Evolutionary conservation across 2,113 vertebrate species (phyloP), one percentile per base, ranked within the genome.

Genomic region (Grantiella picta): DNA sequence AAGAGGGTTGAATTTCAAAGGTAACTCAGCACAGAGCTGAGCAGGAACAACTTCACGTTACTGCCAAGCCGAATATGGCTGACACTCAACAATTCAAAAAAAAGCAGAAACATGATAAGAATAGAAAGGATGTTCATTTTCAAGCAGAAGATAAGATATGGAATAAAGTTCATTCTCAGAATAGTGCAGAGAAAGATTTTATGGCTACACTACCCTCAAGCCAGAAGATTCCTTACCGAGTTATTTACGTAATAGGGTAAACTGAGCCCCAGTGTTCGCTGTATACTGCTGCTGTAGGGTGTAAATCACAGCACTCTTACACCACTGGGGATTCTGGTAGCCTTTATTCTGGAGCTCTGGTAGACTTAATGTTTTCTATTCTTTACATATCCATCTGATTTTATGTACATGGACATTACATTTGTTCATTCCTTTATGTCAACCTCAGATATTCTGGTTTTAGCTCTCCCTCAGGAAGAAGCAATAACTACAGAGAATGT

Each of bases 121-220:
- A 97, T 91, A 98, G 96, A 97, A 97, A 97, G 97, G 98, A 98
- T 98, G 98, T 98, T 98, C 97, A 97, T 97, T 98, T 98, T 97
- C 97, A 97, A 97, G 96, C 94, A 66, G 81, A 65, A 98, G 98
- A 98, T 98, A 98, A 98, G 97, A 98, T 96, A 96, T 70, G 84
- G 97, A 97, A 97, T 98, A 97, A 97, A 97, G 97, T 97, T 98
- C 96, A 95, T 92, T 97, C 95, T 97, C 97, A 93, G 97, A 97
- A 95, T 96, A 95, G 94, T 80, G 85, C 73, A 97, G 89, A 91
- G 97, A 97, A 96, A 91, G 92, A 94, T 95, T 98, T 98, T 97
- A 97, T 56, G 21, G 94, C 97, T 96, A 80, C 84, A 35, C 86
- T 95, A 89, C 88, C 87, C 89, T 95, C 92, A 96, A 92, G 96